A percentile compares a stretch with the other conserved stretches of the same genome.
Evolutionary conservation across 1,140 invertebrate species (phyloP).

Genomic region (Magallana gigas): DNA sequence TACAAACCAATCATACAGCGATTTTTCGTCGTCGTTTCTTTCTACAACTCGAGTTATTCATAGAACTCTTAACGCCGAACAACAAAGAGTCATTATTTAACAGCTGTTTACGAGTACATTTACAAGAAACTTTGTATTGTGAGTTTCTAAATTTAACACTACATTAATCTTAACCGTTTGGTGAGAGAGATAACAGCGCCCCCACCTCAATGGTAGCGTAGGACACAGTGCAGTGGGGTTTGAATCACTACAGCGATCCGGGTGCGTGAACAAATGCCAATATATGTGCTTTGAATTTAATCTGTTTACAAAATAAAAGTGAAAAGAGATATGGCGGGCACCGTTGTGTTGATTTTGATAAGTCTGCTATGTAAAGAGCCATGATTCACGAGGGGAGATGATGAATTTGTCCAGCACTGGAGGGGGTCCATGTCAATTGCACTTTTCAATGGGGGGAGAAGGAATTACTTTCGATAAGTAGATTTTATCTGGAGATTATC

Average conservation of each 20-base stretch:
- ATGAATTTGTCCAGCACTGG: slow-evolving; percentile 1
- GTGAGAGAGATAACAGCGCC: background rate
- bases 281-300: background rate
- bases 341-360: background rate
- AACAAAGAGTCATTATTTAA: slow-evolving; percentile 28
- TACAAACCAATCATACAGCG: background rate
- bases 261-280: background rate
- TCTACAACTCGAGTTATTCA: background rate
- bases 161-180: background rate
- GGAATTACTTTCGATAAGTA: slow-evolving; percentile 31
- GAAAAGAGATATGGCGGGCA: background rate
- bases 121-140: slow-evolving; percentile 4
- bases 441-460: slow-evolving; percentile 10
- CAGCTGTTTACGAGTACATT: slow-evolving; percentile 21
- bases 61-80: background rate
- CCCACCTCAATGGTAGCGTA: background rate
- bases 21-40: background rate
- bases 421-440: slow-evolving; percentile 19
- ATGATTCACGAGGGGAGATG: slow-evolving; percentile 16
- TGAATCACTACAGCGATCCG: background rate
- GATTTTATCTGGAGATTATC: slow-evolving; percentile 5
- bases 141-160: slow-evolving; percentile 10
- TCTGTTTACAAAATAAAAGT: slow-evolving; percentile 12
- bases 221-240: background rate
- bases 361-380: background rate